phyloP scores from a whole-genome alignment of 2,113 vertebrate species.

The Cebidichthys violaceus region DNA sequence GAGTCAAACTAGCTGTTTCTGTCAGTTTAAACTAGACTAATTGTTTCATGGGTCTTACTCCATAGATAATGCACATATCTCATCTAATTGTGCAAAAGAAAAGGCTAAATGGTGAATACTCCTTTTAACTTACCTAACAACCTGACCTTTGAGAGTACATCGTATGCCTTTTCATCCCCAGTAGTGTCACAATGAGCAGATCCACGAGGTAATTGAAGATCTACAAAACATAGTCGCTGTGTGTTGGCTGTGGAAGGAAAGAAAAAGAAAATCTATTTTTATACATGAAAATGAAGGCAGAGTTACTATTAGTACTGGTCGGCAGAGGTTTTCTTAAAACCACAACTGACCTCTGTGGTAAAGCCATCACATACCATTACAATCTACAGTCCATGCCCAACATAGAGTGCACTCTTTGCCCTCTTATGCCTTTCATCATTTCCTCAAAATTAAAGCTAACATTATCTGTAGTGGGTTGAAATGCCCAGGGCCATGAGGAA shows the following conservation, averaged over 20 bases:
- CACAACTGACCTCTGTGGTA: conserved; percentile 46
- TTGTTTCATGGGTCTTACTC: neutral
- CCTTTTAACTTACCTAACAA: neutral
- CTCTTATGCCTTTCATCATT: conserved; percentile 49
- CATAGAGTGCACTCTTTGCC: conserved; percentile 28
- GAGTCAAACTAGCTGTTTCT: neutral
- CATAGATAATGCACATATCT: neutral
- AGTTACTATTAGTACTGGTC: conserved; percentile 30
- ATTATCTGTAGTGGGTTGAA: conserved; percentile 19
- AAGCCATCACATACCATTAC: conserved; percentile 46
- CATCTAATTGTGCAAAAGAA: neutral
- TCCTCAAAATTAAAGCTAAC: conserved; percentile 54
- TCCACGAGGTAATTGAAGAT: conserved; percentile 12
- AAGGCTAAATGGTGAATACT: neutral
- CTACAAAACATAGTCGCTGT: conserved; percentile 3
- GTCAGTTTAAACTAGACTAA: neutral
- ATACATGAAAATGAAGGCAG: conserved; percentile 26
- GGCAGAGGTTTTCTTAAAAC: conserved; percentile 46
- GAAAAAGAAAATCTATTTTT: conserved; percentile 32
- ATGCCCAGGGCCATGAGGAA: conserved; percentile 17
- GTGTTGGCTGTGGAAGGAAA: conserved; percentile 18
- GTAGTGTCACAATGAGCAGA: neutral
- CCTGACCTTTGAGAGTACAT: neutral
- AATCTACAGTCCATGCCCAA: conserved; percentile 35
- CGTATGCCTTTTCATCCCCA: neutral